A percentile compares a stretch with the other conserved stretches of the same genome.
Evolutionary conservation across 2,888 invertebrate species (phyloP).

Genomic region (Epirrhoe alternata): DNA sequence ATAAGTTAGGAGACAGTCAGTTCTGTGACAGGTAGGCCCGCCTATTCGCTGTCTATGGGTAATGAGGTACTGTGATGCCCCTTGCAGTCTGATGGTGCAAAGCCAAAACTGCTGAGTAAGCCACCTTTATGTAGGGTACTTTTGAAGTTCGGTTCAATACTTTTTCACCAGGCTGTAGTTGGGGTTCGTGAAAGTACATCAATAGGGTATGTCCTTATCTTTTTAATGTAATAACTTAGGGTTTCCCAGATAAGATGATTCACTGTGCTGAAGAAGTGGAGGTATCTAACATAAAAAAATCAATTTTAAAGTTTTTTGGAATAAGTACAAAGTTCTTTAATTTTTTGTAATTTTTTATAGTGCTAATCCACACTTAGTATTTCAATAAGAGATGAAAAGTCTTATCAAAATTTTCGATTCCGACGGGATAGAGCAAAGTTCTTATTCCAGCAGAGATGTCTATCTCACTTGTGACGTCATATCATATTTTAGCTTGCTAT

Average conservation of each 20-base stretch:
- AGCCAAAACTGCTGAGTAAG: constrained; percentile 19
- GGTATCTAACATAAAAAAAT: background rate
- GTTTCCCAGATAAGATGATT: background rate
- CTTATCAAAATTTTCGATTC: no score
- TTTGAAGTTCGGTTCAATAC: background rate
- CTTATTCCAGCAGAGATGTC: no score
- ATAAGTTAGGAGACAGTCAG: constrained; percentile 61
- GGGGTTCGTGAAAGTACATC: background rate
- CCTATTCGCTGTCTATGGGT: constrained; percentile 77
- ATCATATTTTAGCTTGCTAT: no score
- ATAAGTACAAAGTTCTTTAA: no score
- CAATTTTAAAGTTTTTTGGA: background rate
- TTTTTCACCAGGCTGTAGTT: background rate
- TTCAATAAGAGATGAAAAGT: no score
- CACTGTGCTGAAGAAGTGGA: background rate
- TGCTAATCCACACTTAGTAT: no score
- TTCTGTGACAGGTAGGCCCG: constrained; percentile 66
- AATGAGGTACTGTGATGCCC: constrained; percentile 67
- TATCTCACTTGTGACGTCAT: no score
- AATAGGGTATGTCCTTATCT: background rate
- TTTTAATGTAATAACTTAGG: background rate
- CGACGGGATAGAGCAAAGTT: no score
- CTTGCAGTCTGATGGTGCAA: constrained; percentile 27
- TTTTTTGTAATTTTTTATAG: no score
- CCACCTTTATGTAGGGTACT: constrained; percentile 12